Evolutionary conservation across 1,140 invertebrate genomes (phyloP).

Genomic region (Zaprionus africanus): DNA sequence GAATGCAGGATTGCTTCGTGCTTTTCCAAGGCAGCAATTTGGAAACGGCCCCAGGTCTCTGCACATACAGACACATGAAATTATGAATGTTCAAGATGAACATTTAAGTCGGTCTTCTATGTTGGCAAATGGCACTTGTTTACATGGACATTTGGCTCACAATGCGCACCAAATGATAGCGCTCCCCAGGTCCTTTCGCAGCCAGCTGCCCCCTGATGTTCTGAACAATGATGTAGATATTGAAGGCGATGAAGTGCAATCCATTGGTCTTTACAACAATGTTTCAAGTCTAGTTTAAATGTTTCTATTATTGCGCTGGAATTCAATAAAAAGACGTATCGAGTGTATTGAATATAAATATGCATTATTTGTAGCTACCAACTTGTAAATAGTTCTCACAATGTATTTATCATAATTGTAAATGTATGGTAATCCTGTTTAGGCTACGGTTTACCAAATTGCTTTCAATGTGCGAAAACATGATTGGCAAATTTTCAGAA

Average conservation of each 20-base stretch:
- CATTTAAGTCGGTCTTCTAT: background rate
- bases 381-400: conserved; percentile 64
- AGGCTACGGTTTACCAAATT: conserved; percentile 22
- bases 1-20: conserved; percentile 26
- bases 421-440: conserved; percentile 29
- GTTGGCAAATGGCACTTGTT: conserved; percentile 5
- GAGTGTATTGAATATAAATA: conserved; percentile 24
- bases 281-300: conserved; percentile 68
- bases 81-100: background rate
- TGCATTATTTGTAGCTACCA: conserved; percentile 25
- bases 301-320: background rate
- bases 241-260: conserved; percentile 58
- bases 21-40: conserved; percentile 5
- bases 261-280: conserved; percentile 65
- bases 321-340: conserved; percentile 8
- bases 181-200: conserved; percentile 20
- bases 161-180: conserved; percentile 10
- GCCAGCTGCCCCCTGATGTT: conserved; percentile 30
- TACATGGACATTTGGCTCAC: conserved; percentile 13
- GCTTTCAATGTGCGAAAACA: conserved; percentile 19
- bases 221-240: conserved; percentile 45
- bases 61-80: conserved; percentile 4
- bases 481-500: conserved; percentile 14
- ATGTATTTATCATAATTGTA: conserved; percentile 65
- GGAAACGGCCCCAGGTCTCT: background rate